Evolutionary conservation across 2,888 invertebrate species (phyloP), one percentile per base, ranked within the genome.

Genomic region (Lissonota sp.): DNA sequence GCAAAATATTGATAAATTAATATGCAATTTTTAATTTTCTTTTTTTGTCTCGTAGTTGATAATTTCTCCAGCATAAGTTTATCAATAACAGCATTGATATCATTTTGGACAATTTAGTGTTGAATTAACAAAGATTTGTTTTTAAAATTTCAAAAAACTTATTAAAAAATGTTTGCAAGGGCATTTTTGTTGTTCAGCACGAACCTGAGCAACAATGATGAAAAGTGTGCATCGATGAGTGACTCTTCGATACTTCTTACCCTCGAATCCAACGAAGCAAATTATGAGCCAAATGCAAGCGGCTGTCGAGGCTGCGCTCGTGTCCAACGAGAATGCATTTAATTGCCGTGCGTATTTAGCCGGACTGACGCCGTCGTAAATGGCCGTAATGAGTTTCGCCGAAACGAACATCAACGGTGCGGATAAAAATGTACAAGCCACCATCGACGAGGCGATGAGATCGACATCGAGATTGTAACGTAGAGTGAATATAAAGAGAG

Each of bases 381-480:
- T 84, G 3, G 92, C 91, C 51, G 85, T 86, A 85, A 98, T 97
- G 95, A 99, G 96, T 94, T 98, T 97, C 0, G 98, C 98, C 0
- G 99, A 98, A 79, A 98, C 95, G 91, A 98, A 98, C 97, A 99
- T 98, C 86, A 99, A 94, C 0, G 99, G 99, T 0, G 98, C 99
- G 10, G 98, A 98, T 26, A 99, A 93, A 90, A 99, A 98, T 0
- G 99, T 99, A 87, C 98, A 98, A 1, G 97, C 96, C 4, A 99
- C 98, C 97, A 99, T 97, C 40, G 98, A 97, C 71, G 97, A 97
- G 0, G 98, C 98, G 92, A 98, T 96, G 96, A 98, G 93, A 93
- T 98, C 98, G 76, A 97, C 95, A 91, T 97, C 98, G 70, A 98
- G 93, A 84, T 96, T 95, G 91, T 98, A 98, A 84, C 97, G 96